phyloP scores from a whole-genome alignment of 1,140 invertebrate species.

The Drosophila athabasca region DNA sequence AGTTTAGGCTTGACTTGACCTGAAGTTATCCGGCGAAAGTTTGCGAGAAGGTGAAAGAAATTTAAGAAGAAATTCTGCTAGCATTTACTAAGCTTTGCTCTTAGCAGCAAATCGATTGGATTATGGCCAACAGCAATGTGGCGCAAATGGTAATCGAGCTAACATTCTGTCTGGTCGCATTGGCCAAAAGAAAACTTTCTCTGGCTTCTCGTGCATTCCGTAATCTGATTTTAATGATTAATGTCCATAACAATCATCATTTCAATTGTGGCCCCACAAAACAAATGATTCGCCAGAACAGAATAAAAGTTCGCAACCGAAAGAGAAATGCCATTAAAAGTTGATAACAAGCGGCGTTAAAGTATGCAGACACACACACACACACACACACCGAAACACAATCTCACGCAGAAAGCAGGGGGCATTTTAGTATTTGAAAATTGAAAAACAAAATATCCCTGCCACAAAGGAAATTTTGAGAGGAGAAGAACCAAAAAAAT shows the following conservation, averaged over 20 bases:
- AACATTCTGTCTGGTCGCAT: slow-evolving; percentile 14
- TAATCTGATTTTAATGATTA: slow-evolving; percentile 60
- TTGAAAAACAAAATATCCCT: slow-evolving; percentile 32
- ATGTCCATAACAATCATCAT: slow-evolving; percentile 68
- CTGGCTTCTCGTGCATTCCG: slow-evolving; percentile 17
- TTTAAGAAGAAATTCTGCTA: not conserved
- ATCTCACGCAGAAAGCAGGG: not conserved
- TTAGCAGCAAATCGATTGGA: not conserved
- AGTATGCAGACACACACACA: slow-evolving; percentile 61
- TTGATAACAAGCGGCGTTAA: slow-evolving; percentile 68
- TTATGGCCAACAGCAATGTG: not conserved
- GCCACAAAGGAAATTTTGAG: slow-evolving; percentile 32
- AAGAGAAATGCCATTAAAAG: slow-evolving; percentile 71
- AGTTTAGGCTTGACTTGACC: slow-evolving; percentile 11
- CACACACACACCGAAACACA: slow-evolving; percentile 14
- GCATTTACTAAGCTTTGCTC: not conserved
- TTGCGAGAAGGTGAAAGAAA: slow-evolving; percentile 3
- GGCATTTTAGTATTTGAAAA: not conserved
- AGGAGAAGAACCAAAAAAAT: slow-evolving; percentile 24
- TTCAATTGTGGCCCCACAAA: slow-evolving; percentile 48
- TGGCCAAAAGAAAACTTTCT: slow-evolving; percentile 16
- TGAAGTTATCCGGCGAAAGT: slow-evolving; percentile 1
- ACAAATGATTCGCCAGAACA: slow-evolving; percentile 45
- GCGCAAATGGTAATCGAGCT: slow-evolving; percentile 1
- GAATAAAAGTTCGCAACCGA: slow-evolving; percentile 40